Conservation (phyloP, 2,888 invertebrate species). For the Halictus quadricinctus region DNA sequence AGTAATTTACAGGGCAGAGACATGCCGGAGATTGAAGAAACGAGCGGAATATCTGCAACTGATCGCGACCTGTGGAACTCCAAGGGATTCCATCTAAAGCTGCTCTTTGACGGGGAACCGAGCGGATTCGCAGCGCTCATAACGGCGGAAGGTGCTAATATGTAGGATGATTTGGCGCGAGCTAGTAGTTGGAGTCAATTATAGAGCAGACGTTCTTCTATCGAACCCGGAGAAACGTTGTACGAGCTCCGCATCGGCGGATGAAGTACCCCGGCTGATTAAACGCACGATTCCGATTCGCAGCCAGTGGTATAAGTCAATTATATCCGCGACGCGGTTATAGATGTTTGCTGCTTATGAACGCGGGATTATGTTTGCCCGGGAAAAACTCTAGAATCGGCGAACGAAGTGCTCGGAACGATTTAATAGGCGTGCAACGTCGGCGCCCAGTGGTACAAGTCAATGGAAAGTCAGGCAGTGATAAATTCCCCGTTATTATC, state of each 20-base stretch:
- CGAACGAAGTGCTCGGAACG: not conserved
- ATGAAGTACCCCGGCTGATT: not conserved
- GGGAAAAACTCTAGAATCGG: not conserved
- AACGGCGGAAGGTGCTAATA: conserved; percentile 19
- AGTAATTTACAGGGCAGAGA: conserved; percentile 50
- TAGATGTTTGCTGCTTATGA: not conserved
- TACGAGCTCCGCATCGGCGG: no score
- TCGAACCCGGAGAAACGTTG: not conserved
- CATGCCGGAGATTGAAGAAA: conserved; percentile 36
- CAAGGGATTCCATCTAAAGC: conserved; percentile 6
- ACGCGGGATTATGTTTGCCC: not conserved
- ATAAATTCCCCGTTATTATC: not conserved
- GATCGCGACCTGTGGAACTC: conserved; percentile 35
- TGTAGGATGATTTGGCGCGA: not conserved
- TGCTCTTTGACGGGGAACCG: conserved; percentile 35
- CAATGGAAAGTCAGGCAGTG: not conserved
- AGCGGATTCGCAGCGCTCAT: not conserved
- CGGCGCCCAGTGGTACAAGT: not conserved
- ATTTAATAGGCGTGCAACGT: not conserved
- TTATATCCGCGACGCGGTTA: not conserved
- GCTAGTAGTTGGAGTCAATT: not conserved
- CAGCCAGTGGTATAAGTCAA: not conserved
- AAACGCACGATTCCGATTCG: not conserved
- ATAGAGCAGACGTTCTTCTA: not conserved
- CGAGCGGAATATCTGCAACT: conserved; percentile 29